These are phyloP conservation scores for Drosophila lacertosa DNA, from an alignment of 1,140 invertebrate genomes.

Conservation along the genomic window DNA sequence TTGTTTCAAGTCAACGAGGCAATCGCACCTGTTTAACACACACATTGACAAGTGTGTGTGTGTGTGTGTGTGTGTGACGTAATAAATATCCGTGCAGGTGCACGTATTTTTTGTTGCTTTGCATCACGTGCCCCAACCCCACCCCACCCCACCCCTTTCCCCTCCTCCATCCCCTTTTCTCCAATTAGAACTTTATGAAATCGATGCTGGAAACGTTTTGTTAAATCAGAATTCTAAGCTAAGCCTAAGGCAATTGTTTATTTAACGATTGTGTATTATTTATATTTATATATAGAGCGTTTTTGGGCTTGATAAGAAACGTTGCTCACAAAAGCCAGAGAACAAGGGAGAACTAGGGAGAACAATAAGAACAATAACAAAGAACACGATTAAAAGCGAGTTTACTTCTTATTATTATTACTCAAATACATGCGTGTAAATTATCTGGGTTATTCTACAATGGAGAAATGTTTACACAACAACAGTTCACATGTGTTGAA, in stretches of 20 bases:
- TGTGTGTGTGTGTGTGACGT: neutral
- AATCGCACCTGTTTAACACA: neutral
- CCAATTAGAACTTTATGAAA: no score
- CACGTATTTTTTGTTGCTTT: neutral
- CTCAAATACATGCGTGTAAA: slow-evolving; percentile 14
- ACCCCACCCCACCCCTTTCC: no score
- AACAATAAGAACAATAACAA: slow-evolving; percentile 14
- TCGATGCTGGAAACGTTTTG: neutral
- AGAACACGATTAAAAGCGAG: slow-evolving; percentile 23
- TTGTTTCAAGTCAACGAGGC: neutral
- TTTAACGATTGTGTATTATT: neutral
- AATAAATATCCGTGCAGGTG: neutral
- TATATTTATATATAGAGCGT: slow-evolving; percentile 6
- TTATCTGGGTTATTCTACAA: slow-evolving; percentile 6
- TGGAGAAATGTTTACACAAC: no score
- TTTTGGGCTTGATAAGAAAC: slow-evolving; percentile 35
- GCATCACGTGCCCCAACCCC: neutral
- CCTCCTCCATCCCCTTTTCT: no score
- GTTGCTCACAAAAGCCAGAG: slow-evolving; percentile 22
- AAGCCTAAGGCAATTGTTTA: neutral
- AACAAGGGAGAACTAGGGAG: no score
- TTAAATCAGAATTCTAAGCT: neutral
- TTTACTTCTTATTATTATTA: slow-evolving; percentile 11
- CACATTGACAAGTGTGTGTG: neutral
- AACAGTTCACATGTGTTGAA: no score